These are phyloP conservation scores for Phthorimaea operculella DNA, from an alignment of 1,140 invertebrate genomes.

Conservation along the genomic window DNA sequence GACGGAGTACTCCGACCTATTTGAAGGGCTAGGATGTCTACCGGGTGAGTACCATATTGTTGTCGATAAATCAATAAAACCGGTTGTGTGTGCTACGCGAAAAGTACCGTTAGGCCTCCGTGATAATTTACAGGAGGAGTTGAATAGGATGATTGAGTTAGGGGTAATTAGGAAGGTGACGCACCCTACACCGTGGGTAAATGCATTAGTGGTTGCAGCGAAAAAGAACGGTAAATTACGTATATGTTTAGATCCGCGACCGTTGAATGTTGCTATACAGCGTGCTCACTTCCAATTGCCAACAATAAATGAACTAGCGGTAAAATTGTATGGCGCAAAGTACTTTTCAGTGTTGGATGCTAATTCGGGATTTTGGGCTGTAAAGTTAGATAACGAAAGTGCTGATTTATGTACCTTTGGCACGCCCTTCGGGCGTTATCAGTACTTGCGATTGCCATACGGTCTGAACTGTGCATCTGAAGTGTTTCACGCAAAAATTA, in stretches of 20 bases:
- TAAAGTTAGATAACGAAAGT: conserved; percentile 19
- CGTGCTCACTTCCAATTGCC: conserved; percentile 28
- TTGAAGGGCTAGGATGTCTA: conserved; percentile 8
- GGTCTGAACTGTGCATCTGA: conserved; percentile 25
- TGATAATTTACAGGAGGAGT: neutral
- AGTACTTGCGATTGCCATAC: conserved; percentile 27
- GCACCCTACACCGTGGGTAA: conserved; percentile 23
- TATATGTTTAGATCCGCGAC: conserved; percentile 34
- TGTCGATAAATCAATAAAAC: neutral
- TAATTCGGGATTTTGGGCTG: conserved; percentile 22
- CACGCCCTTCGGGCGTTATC: conserved; percentile 30
- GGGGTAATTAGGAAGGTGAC: conserved; percentile 7
- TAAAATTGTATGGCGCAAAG: conserved; percentile 14
- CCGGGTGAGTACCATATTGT: conserved; percentile 9
- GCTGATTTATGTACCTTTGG: conserved; percentile 20
- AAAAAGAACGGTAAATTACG: conserved; percentile 25
- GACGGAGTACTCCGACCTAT: conserved; percentile 2
- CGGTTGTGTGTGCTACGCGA: conserved; percentile 4
- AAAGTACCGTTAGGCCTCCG: conserved; percentile 7
- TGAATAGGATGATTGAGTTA: conserved; percentile 6
- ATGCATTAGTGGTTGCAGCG: conserved; percentile 21
- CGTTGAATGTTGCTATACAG: conserved; percentile 33
- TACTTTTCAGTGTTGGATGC: conserved; percentile 27
- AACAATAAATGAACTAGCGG: conserved; percentile 15
- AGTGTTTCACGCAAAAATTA: conserved; percentile 23